phyloP scores from a whole-genome alignment of 2,888 invertebrate genomes.

The Julus scandinavius region DNA sequence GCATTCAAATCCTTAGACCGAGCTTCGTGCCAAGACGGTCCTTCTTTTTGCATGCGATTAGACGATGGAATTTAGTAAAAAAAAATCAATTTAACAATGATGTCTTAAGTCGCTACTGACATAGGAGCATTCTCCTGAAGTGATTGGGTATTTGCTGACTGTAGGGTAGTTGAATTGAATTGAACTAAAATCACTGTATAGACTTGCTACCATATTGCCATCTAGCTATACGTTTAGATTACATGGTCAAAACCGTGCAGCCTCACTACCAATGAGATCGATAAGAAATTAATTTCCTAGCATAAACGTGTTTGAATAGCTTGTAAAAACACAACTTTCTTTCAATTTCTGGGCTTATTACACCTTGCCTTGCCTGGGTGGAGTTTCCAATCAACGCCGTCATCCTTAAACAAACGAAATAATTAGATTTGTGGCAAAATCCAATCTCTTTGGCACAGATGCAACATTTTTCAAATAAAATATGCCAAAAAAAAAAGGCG shows the following conservation, averaged over 20 bases:
- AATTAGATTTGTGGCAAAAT: slow-evolving; percentile 14
- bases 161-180: too few relatives aligned
- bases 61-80: too few relatives aligned
- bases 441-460: neutral
- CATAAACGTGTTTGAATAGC: neutral
- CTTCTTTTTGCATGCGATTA: too few relatives aligned
- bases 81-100: too few relatives aligned
- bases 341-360: neutral
- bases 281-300: neutral
- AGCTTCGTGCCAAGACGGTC: too few relatives aligned
- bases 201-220: neutral
- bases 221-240: neutral
- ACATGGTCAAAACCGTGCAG: neutral
- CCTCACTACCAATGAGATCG: neutral
- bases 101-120: too few relatives aligned
- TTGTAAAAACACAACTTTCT: slow-evolving; percentile 3
- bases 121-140: too few relatives aligned
- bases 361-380: neutral
- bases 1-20: too few relatives aligned
- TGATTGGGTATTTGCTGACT: too few relatives aligned
- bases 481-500: neutral
- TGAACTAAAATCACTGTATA: too few relatives aligned
- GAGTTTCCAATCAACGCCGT: neutral
- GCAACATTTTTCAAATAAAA: neutral
- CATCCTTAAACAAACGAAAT: slow-evolving; percentile 31